Evolutionary conservation across 1,140 invertebrate species (phyloP).

Genomic region (Dreissena rostriformis): DNA sequence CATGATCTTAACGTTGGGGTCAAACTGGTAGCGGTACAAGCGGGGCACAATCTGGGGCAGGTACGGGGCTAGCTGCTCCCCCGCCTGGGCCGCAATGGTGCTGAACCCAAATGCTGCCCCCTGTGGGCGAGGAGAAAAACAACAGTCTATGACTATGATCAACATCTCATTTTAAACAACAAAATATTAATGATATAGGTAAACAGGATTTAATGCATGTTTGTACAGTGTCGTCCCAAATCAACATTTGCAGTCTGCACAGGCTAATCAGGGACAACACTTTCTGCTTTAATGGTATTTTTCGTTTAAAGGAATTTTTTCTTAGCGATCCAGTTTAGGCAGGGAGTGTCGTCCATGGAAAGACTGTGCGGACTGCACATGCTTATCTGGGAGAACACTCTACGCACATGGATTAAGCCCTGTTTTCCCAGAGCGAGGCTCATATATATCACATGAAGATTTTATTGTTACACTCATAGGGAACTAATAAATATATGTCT

Average conservation of each 20-base stretch:
- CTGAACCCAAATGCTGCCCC: conserved; percentile 96
- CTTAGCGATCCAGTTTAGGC: too few relatives aligned
- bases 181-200: neutral
- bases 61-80: conserved; percentile 90
- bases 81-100: conserved; percentile 90
- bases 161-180: neutral
- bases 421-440: neutral
- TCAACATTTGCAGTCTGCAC: too few relatives aligned
- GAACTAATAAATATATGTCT: neutral
- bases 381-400: too few relatives aligned
- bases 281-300: too few relatives aligned
- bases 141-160: neutral
- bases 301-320: too few relatives aligned
- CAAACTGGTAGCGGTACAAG: conserved; percentile 92
- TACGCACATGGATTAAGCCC: too few relatives aligned
- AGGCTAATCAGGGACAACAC: too few relatives aligned
- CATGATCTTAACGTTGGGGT: conserved; percentile 95
- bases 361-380: too few relatives aligned
- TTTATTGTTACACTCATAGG: too few relatives aligned
- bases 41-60: conserved; percentile 93
- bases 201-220: neutral
- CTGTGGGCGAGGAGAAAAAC: conserved; percentile 71
- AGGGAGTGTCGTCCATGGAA: too few relatives aligned
- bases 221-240: too few relatives aligned
- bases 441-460: neutral